Evolutionary conservation across 2,888 invertebrate genomes (phyloP), one percentile per base, ranked within the genome.

Genomic region (Electrophaes corylata): DNA sequence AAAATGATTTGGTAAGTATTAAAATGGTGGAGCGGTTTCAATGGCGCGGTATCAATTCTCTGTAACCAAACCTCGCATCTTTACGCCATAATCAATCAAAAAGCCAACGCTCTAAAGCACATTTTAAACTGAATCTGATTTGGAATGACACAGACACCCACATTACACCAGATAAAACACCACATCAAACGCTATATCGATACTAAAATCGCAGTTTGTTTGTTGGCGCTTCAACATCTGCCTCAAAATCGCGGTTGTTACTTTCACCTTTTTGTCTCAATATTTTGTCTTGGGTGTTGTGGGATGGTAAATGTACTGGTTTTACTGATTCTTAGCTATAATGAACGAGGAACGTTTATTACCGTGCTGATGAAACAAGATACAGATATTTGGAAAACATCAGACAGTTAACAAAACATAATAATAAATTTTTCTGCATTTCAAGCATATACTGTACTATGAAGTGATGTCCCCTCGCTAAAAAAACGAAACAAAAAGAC

Each of bases 151-250:
- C 89, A 89, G 90, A 19, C 29, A 23, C 88, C 88, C 90, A 88
- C 90, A 89, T 79, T 88, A 84, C 67, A 71, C 71, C 84, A 86
- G 82, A 89, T 89, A 89, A 89, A 91, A 88, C 86, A 86, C 87
- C 89, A 88, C 91, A 91, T 88, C 88, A 91, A 88, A 89, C 81
- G 78, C 72, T 77, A 78, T 75, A 76, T 75, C 72, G 78, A 81
- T 76, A 78, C 71, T 81, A 79, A 86, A 87, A 84, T 81, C 75
- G 77, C 73, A 76, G 81, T 84, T 84, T 82, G 80, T 84, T 81
- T 80, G 76, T 77, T 79, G 76, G 75, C 73, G 67, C 66, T 58
- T 35, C 52, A 62, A 58, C 60, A 58, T 62, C 57, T 57, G 61
- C 61, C 58, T 41, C 57, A 70, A 72, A 64, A 47, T 56, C 41